Base-by-base conservation (phyloP, 2,797 vertebrate species). In the Mallotus villosus region DNA sequence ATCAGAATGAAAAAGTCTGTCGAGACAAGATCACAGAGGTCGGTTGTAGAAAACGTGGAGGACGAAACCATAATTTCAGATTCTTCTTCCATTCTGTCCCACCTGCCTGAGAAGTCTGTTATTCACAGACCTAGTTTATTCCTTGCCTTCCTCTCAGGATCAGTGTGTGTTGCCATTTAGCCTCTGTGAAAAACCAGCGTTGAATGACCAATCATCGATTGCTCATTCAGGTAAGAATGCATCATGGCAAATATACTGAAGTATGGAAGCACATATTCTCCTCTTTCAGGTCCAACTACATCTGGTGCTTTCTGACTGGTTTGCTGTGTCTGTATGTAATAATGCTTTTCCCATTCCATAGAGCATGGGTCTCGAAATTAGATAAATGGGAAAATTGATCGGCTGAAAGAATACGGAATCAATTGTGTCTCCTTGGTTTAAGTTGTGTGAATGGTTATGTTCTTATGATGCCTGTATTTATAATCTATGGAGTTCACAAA, bases 141-240 rank as follows among this genome's bases (percentile, higher is more conserved):
- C 84, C 86, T 79, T 72, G 49, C 81, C 63, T 81, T 75, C 74
- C 74, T 77, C 70, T 73, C 84, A 57, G 21, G 16, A 24, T 32
- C 78, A 82, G 87, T 79, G 86, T 82, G 72, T 86, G 67, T 73
- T 74, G 74, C 85, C 68, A 75, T 86, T 88, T 75, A 85, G 34
- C 66, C 34, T 12, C 29, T 69, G 68, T 86, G 81, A 87, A 87
- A 87, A 84, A 77, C 76, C 60, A 34, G 17, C 63, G 24, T 69
- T 75, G 77, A 81, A 82, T 75, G 85, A 27, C 1, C 27, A 27
- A 27, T 27, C 27, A 27, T 27, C 27, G 3, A 82, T 83, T 76
- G 88, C 86, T 77, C 84, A 79, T 85, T 87, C 75, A 76, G 63
- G 24, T 49, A 84, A 85, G 82, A 87, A 85, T 83, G 81, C 81